Base-by-base conservation (phyloP, 2,113 vertebrate genomes). In the Nestor notabilis region DNA sequence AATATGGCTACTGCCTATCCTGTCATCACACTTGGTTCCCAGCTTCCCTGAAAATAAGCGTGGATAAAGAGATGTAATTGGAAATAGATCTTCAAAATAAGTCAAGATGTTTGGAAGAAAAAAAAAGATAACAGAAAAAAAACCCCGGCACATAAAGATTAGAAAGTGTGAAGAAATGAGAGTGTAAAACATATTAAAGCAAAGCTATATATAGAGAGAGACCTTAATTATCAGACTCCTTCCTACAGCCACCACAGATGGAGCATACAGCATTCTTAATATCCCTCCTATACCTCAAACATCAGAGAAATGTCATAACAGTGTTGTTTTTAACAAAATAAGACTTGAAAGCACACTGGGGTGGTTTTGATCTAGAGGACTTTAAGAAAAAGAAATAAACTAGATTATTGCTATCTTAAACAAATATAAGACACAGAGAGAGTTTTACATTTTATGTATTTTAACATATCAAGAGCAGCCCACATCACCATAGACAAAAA, bases 21-120 rank as follows among this genome's bases (percentile, higher is more conserved):
- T 31, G 65, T 61, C 46, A 66, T 23, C 60, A 11, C 1, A 0
- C 20, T 25, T 0, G 0, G 37, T 39, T 82, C 55, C 37, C 1
- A 1, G 50, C 46, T 64, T 84, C 50, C 31, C 39, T 43, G 61
- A 78, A 28, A 93, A 43, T 28, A 76, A 44, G 50, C 14, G 33
- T 65, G 20, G 17, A 33, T 55, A 68, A 78, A 88, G n/a, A 85
- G 12, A 70, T 24, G 31, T 37, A 52, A 46, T 3, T 87, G 65
- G 55, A 87, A 87, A 75, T 17, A 91, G 29, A 61, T 74, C 53
- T 91, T 69, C 41, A 78, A 89, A 87, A 33, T 61, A 75, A 81
- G 19, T 39, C 25, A 80, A 78, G 81, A 74, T 66, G 17, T 70
- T 82, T 0, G 1, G 41, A 84, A 69, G 10, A 4, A 76, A 52